phyloP scores from a whole-genome alignment of 1,140 invertebrate genomes.

The Meteorus sp. region DNA sequence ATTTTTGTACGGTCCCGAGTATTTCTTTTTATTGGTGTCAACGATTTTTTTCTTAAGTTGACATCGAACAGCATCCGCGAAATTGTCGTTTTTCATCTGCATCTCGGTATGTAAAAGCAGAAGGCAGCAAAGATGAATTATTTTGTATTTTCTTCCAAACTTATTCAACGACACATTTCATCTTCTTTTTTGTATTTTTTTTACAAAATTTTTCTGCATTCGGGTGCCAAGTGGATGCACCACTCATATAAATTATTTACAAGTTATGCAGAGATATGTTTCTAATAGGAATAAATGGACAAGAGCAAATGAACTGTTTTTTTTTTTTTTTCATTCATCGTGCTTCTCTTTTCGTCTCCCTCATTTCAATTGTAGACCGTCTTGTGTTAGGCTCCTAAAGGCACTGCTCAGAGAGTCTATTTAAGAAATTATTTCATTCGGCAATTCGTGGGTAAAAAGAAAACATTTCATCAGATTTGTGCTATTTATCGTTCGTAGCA shows the following conservation, averaged over 20 bases:
- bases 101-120: not conserved
- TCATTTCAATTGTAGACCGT: constrained; percentile 38
- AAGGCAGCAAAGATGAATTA: not conserved
- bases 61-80: too few species aligned
- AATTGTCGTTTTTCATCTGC: constrained; percentile 1
- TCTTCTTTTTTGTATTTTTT: not conserved
- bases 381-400: constrained; percentile 52
- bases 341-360: not conserved
- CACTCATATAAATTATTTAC: not conserved
- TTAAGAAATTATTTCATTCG: not conserved
- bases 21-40: too few species aligned
- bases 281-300: not conserved
- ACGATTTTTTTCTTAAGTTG: too few species aligned
- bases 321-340: constrained; percentile 18
- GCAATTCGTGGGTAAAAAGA: not conserved
- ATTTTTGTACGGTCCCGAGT: not conserved
- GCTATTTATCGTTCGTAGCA: not conserved
- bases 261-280: not conserved
- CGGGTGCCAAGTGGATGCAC: not conserved
- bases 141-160: not conserved
- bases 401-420: constrained; percentile 49
- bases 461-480: not conserved
- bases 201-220: too few species aligned
- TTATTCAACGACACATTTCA: not conserved
- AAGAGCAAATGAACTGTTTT: not conserved